A percentile compares a stretch with the other conserved stretches of the same genome.
Evolutionary conservation across 2,113 vertebrate genomes (phyloP).

Genomic region (Phalacrocorax brasilianus): DNA sequence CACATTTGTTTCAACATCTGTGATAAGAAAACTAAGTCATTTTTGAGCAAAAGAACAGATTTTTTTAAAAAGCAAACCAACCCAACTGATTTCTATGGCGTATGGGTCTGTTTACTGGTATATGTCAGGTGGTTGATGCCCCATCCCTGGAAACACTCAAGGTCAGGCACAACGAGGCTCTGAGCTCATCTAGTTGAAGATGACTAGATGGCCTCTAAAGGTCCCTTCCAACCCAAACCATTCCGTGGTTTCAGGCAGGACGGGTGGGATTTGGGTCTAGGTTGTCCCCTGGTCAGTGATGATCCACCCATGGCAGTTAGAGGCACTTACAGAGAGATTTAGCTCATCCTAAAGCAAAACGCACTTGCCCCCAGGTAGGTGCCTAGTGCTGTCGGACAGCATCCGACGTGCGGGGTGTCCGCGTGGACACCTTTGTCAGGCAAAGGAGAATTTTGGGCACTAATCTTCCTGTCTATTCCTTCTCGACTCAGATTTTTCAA

Average conservation of each 20-base stretch:
- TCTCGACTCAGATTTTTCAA: neutral
- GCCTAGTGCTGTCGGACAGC: no score
- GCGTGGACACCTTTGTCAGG: rapidly evolving
- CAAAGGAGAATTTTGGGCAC: neutral
- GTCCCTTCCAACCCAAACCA: no score
- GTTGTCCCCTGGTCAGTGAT: neutral
- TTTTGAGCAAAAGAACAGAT: neutral
- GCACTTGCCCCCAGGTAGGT: rapidly evolving
- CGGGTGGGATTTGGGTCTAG: neutral
- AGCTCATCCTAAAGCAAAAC: neutral
- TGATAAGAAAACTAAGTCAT: neutral
- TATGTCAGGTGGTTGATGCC: no score
- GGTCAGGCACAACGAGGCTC: no score
- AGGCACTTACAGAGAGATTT: neutral
- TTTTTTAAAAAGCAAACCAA: neutral
- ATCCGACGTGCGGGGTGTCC: rapidly evolving
- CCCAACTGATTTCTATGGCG: neutral
- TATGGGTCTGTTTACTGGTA: neutral
- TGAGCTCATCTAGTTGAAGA: no score
- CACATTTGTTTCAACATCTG: neutral
- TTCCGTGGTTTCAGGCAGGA: neutral
- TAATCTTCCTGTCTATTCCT: neutral
- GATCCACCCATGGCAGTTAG: no score
- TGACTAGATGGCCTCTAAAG: no score
- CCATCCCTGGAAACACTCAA: no score